Base-by-base conservation (phyloP, 2,888 invertebrate species). In the Steromphala cineraria region DNA sequence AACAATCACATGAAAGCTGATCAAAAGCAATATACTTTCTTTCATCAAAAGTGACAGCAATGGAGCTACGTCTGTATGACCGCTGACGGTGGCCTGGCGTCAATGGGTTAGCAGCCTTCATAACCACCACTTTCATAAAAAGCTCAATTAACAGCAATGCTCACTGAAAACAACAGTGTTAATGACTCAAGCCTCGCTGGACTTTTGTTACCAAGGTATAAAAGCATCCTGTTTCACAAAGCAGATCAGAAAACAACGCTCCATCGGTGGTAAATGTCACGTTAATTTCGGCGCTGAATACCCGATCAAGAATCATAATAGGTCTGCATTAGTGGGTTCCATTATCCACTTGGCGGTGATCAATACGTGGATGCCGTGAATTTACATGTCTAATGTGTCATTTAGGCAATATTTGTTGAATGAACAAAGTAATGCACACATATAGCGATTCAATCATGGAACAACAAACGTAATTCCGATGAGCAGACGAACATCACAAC, bases 381-480 rank as follows among this genome's bases (percentile, higher is more conserved):
- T 55, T 76, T 76, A 76, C 76, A n/a, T 76, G 53, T 55, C 55
- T 76, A 76, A 76, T 76, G 53, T 55, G 55, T 31, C 55, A 55
- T 55, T 76, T 76, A 76, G 55, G 53, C 76, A 76, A 76, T 55
- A 53, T 53, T 28, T 53, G 76, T 55, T 17, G 76, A 53, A 55
- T 24, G 53, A 31, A n/a, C 76, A 28, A 28, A 31, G 53, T 76
- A 76, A 76, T 76, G 76, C 55, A 55, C 76, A 76, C 55, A 55
- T 55, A 76, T 55, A 55, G 19, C 24, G 36, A 53, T 19, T 28
- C 28, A 55, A 53, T 76, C 55, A 55, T 28, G 24, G 28, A n/a
- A 55, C 76, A 76, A 76, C 76, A 76, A 76, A 76, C 36, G 53
- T 31, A 24, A 53, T 31, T 24, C 40, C 28, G 24, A 55, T 28